Evolutionary conservation across 2,888 invertebrate species (phyloP), one percentile per base, ranked within the genome.

Genomic region (Spodoptera picta): DNA sequence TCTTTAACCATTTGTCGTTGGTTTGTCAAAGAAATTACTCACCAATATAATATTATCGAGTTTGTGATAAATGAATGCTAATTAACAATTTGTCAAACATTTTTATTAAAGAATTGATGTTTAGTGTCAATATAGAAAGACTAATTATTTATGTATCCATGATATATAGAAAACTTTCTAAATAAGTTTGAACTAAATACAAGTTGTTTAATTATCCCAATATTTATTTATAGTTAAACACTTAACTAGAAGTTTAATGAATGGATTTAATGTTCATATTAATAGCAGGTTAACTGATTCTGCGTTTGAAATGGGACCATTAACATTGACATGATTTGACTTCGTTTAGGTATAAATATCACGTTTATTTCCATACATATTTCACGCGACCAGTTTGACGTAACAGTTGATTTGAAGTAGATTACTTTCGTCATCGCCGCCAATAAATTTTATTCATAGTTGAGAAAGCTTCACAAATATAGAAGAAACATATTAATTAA

Each of bases 381-480:
- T 73, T 65, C 60, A 67, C 52, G 6, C 36, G 53, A 54, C 53
- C 48, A 51, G 51, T 64, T 61, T 62, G 49, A 58, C 54, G 69
- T 64, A 67, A 77, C 58, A 48, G 69, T 61, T 31, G 31, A 48
- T 72, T 61, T 31, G 31, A 65, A 61, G 63, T 72, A 59, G 61
- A 75, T 72, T 72, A 72, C 57, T 72, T 69, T 57, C 75, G 56
- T 64, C 75, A 76, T 64, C 57, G 62, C 52, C 46, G 43, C 49
- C 27, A 53, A 63, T 64, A 60, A 55, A 53, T 63, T 48, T 7
- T 36, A 52, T 4, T 19, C 23, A 44, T 46, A 19, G 31, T 65
- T 62, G 58, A 48, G 63, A 64, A 73, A 74, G 58, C 56, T 59
- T n/a, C 50, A 4, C 11, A 46, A 60, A 58, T 47, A 31, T 31